These are phyloP conservation scores for Oceanodroma leucorhoa DNA, from an alignment of 2,797 vertebrate genomes.

Conservation along the genomic window DNA sequence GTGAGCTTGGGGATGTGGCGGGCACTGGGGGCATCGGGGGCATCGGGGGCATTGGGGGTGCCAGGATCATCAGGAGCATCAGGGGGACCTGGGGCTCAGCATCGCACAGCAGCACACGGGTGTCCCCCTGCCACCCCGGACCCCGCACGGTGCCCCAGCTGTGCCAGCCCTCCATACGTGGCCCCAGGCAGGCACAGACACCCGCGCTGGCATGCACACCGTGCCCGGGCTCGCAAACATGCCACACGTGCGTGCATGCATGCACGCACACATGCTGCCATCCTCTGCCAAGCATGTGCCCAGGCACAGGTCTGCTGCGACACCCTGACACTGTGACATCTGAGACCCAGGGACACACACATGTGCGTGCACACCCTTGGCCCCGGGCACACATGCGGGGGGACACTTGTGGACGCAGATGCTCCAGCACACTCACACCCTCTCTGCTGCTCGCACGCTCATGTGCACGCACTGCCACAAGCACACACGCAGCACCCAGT, in stretches of 20 bases:
- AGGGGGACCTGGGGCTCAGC: background rate
- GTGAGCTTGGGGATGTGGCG: conserved; percentile 2
- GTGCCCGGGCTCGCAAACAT: background rate
- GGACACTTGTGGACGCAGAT: fast-evolving
- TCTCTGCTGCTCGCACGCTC: fast-evolving
- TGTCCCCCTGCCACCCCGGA: background rate
- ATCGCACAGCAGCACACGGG: background rate
- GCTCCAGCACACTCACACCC: background rate
- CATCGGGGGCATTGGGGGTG: fast-evolving
- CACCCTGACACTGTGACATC: background rate
- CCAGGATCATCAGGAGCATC: background rate
- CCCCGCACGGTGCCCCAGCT: background rate
- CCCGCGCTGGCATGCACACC: fast-evolving
- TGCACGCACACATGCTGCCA: fast-evolving
- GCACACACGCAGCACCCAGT: background rate
- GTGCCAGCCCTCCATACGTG: background rate
- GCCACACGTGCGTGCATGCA: fast-evolving
- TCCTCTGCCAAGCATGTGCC: background rate
- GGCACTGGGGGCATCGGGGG: background rate
- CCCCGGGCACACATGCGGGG: fast-evolving
- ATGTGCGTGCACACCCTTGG: background rate
- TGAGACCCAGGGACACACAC: fast-evolving
- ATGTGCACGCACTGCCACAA: fast-evolving
- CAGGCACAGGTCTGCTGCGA: background rate
- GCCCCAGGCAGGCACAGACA: background rate